Percentiles rank a stretch among this genome's conserved stretches.
phyloP scores from a whole-genome alignment of 2,888 invertebrate genomes.

The Alcis repandata region DNA sequence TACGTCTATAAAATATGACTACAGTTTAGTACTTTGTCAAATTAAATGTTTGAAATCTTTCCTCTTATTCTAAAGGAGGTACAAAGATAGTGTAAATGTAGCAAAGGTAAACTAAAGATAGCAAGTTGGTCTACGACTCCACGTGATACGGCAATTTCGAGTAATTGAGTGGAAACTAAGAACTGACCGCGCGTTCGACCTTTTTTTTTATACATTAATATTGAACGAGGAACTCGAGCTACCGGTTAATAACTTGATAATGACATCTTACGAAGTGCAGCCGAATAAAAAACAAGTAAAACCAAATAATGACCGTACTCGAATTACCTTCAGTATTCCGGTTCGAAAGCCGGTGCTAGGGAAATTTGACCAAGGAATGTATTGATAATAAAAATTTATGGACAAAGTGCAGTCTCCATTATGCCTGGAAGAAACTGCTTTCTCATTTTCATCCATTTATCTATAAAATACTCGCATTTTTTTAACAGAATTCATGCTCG shows the following conservation, averaged over 20 bases:
- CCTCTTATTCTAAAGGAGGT: background rate
- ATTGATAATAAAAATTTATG: too few relatives aligned
- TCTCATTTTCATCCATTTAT: too few relatives aligned
- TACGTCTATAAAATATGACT: background rate
- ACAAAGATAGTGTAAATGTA: background rate
- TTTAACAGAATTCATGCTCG: too few relatives aligned
- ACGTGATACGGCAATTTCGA: conserved; percentile 28
- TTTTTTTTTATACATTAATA: conserved; percentile 37
- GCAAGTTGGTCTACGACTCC: conserved; percentile 4
- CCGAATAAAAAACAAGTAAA: conserved; percentile 16
- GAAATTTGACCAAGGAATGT: conserved; percentile 18
- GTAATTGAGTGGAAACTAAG: conserved; percentile 32
- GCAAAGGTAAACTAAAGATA: background rate
- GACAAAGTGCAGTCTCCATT: too few relatives aligned
- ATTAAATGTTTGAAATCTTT: background rate
- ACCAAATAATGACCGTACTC: conserved; percentile 24
- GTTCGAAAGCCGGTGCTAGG: conserved; percentile 16
- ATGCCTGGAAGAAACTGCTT: too few relatives aligned
- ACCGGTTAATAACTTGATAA: conserved; percentile 38
- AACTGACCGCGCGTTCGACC: conserved; percentile 21
- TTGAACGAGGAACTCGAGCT: conserved; percentile 23
- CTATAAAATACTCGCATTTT: too few relatives aligned
- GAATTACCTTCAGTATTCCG: conserved; percentile 22
- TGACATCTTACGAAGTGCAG: conserved; percentile 31
- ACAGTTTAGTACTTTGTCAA: conserved; percentile 6